Evolutionary conservation across 2,888 invertebrate genomes (phyloP).

Genomic region (Scaptomyza cyrtandrae): DNA sequence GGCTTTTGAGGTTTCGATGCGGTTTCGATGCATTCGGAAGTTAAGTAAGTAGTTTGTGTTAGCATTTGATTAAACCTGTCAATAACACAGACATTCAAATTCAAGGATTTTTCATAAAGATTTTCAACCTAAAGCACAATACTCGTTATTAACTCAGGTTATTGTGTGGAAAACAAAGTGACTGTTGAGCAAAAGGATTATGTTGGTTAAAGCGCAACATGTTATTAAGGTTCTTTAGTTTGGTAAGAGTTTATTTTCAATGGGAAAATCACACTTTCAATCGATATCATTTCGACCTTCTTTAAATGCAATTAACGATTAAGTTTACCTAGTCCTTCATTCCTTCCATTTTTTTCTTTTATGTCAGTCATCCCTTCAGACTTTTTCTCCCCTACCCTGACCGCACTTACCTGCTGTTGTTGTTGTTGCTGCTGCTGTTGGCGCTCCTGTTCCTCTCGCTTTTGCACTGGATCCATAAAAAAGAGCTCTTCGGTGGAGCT

Average conservation of each 20-base stretch:
- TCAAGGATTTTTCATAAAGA: not conserved
- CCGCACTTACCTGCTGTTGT: conserved; percentile 39
- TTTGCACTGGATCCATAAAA: conserved; percentile 88
- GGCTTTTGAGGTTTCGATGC: conserved; percentile 5
- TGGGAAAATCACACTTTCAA: too few species aligned
- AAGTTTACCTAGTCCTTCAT: not conserved
- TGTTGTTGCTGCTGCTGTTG: conserved; percentile 78
- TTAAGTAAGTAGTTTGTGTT: not conserved
- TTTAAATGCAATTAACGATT: too few species aligned
- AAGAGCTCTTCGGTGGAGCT: conserved; percentile 95
- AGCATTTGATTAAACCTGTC: not conserved
- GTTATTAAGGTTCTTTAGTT: not conserved
- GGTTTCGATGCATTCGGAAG: conserved; percentile 10
- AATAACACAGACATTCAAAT: not conserved
- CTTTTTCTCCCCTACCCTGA: not conserved
- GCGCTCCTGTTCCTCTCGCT: conserved; percentile 84
- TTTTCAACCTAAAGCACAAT: not conserved
- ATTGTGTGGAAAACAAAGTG: not conserved
- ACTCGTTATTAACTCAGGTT: not conserved
- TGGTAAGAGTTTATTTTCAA: not conserved
- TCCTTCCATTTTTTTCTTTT: not conserved
- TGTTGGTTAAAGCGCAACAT: not conserved
- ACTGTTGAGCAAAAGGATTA: not conserved
- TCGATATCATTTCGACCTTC: not conserved
- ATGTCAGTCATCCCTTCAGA: not conserved